Percentiles rank a stretch among this genome's conserved stretches.
Conservation (phyloP, 2,888 invertebrate genomes). For the Microctonus hyperodae region DNA sequence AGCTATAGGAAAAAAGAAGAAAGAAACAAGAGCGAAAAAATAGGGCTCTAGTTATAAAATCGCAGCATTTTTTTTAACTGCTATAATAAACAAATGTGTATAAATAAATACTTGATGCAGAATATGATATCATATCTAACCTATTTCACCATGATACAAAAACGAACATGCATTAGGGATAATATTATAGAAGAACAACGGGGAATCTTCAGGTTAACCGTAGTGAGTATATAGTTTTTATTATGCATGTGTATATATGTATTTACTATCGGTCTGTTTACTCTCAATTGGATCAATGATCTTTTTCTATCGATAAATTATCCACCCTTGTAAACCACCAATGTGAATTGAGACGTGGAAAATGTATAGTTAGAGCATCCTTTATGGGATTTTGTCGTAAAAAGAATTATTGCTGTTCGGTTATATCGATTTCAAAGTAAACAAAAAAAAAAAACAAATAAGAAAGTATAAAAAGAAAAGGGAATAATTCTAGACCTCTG, state of each 20-base stretch:
- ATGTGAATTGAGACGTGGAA: conserved; percentile 9
- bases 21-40: background rate
- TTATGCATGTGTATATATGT: background rate
- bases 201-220: background rate
- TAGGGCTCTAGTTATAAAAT: conserved; percentile 39
- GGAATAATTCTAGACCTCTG: background rate
- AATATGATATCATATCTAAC: conserved; percentile 31
- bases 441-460: background rate
- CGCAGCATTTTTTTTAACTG: conserved; percentile 48
- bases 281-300: conserved; percentile 7
- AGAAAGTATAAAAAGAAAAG: background rate
- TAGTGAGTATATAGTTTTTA: background rate
- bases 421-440: conserved; percentile 1
- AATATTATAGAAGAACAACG: background rate
- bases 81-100: conserved; percentile 44
- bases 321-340: conserved; percentile 1
- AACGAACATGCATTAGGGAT: background rate
- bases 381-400: background rate
- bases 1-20: conserved; percentile 16
- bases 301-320: conserved; percentile 12
- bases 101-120: conserved; percentile 40
- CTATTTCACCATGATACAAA: background rate
- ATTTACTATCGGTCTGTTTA: background rate
- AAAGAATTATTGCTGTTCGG: conserved; percentile 8
- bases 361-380: background rate